Evolutionary conservation across 2,113 vertebrate genomes (phyloP), one percentile per base, ranked within the genome.

Genomic region (Dolichallabes microphthalmus): DNA sequence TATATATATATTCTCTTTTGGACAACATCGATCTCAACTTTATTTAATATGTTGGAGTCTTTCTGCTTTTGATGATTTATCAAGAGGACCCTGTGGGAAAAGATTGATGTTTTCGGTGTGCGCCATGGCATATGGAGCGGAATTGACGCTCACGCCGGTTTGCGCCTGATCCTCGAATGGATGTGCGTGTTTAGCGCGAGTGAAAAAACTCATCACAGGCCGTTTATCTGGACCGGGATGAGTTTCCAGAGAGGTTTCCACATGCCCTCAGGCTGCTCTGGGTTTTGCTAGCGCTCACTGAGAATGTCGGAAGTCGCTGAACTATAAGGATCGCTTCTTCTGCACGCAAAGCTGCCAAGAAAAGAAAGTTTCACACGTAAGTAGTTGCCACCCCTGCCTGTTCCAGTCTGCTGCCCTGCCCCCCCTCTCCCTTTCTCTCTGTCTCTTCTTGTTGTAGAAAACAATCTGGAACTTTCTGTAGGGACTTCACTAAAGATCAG

Each of bases 301-400:
- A 90, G 88, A 69, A 91, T 89, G 83, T 84, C 83, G 78, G 82
- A 90, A 86, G 63, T 71, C 80, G 64, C 74, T 89, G 87, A 90
- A 82, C 83, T 20, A 58, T 75, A 20, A 71, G 66, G 60, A 9
- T 14, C 61, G 11, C 83, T 75, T 35, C 27, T 45, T 82, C 80
- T 89, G 58, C 66, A 85, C 76, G 88, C 78, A 89, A 88, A 88
- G 89, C 91, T 88, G 86, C 82, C 89, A 84, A 88, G 86, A 87
- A 90, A 89, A 92, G 90, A 91, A 83, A 94, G 89, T 93, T 94
- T 94, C 91, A 92, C 91, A 93, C 89, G 94, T 94, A 90, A 94
- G 94, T 91, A 76, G 25, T 63, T 35, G 76, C 55, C 55, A 55
- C 52, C 50, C 11, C n/a, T 19, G n/a, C 71, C 25, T 53, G 45